Base-by-base conservation (phyloP, 1,140 invertebrate species). In the Trichonephila inaurata region DNA sequence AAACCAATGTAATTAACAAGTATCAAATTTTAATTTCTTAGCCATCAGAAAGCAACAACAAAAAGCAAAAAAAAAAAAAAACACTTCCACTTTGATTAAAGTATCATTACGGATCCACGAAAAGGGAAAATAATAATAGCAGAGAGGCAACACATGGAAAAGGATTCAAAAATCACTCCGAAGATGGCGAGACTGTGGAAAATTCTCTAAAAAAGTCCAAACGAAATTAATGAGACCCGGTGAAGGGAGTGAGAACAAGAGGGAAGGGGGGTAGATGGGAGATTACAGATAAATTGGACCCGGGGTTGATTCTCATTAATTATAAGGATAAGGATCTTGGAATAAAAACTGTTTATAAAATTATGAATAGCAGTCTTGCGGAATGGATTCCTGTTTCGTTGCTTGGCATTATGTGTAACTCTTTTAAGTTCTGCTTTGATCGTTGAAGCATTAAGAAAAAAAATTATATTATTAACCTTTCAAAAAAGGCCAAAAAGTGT, bases 271-370 rank as follows among this genome's bases (percentile, higher is more conserved):
- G 82, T 14, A 44, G 33, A 58, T n/a, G 16, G 16, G 51, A 21
- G 44, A 44, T 21, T 19, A 86, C 51, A 83, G 51, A 86, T 86
- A 86, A 86, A 86, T 86, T 86, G 51, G 85, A n/a, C 85, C n/a
- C 28, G 19, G 44, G 85, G 85, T 33, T 90, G 19, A 40, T 51
- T 69, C 89, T 90, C 89, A 90, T 90, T 90, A 90, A 90, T 90
- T 90, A 90, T 58, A 44, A 19, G 89, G 89, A 77, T 90, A 90
- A 90, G 19, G 69, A 81, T 72, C 64, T 66, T 12, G 40, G 62
- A 81, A 60, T 77, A 77, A 81, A 72, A 90, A 90, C 24, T 81
- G 89, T 77, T 90, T 90, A 81, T 81, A 90, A 81, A 90, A 81
- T 77, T 77, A 81, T 90, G 89, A 77, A 81, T 90, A 28, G 44